Percentiles rank a stretch among this genome's conserved stretches.
phyloP scores from a whole-genome alignment of 1,140 invertebrate species.

The Bombus confusus region DNA sequence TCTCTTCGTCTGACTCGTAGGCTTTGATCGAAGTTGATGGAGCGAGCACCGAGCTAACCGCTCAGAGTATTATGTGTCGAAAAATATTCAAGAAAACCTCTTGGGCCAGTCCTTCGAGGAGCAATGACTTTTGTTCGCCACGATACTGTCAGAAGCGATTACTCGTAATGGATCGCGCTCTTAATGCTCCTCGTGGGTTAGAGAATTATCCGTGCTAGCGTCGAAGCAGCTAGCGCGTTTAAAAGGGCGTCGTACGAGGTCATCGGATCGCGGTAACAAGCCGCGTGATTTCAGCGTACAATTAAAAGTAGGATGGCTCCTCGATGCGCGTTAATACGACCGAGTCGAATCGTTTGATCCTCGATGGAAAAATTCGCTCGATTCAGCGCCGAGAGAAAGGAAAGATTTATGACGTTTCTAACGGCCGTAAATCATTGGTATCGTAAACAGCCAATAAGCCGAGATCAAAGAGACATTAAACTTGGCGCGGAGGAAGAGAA shows the following conservation, averaged over 20 bases:
- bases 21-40: conserved; percentile 78
- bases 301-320: conserved; percentile 11
- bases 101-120: conserved; percentile 64
- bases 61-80: conserved; percentile 78
- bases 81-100: conserved; percentile 75
- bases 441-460: conserved; percentile 36
- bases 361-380: background rate
- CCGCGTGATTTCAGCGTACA: background rate
- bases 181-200: conserved; percentile 38
- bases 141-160: conserved; percentile 62
- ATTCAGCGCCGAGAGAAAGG: background rate
- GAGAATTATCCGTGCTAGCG: background rate
- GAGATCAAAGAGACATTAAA: conserved; percentile 33
- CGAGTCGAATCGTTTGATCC: conserved; percentile 8
- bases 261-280: background rate
- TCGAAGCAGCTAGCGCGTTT: background rate
- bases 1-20: conserved; percentile 64
- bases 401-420: conserved; percentile 24
- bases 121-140: conserved; percentile 72
- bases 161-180: conserved; percentile 62
- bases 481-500: background rate
- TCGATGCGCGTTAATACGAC: background rate
- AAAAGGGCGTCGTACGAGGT: background rate
- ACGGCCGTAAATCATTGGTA: conserved; percentile 36
- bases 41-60: conserved; percentile 77